Evolutionary conservation across 2,888 invertebrate genomes (phyloP), one percentile per base, ranked within the genome.

Genomic region (Meteorus cinctellus): DNA sequence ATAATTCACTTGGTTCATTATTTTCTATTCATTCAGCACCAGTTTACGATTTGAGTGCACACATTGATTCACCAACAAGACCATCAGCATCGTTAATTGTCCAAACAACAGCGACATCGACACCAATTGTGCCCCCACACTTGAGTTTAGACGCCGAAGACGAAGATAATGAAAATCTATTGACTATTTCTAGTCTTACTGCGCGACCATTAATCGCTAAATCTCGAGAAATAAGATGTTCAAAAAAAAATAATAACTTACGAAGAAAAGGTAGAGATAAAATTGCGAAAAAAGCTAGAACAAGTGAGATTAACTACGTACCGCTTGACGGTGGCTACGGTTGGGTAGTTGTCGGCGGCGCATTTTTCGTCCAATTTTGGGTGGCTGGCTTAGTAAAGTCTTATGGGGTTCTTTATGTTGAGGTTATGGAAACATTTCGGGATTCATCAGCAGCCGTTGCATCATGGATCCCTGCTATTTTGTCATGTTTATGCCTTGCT

Each of bases 311-410:
- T 2, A 86, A 83, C 8, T 84, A 84, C 45, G 81, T 91, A 75
- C 92, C 94, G 0, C 92, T 94, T 0, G 95, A 95, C 83, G 95
- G 95, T 1, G 95, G 95, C 0, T 95, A 95, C 87, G 95, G 95
- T 31, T 95, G 95, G 95, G 92, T 95, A 84, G 93, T 95, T 36
- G 94, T 95, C 1, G 92, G 93, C 80, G 95, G 95, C 0, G 95
- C 95, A 0, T 95, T 95, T 86, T 93, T 95, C 87, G 95, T 95
- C 45, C 95, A 95, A 87, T 94, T 95, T 89, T 94, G 95, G 93
- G 95, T 95, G 48, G 95, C 95, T 0, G 95, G 95, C 0, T 91
- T 95, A 76, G 94, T 95, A 84, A 95, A 95, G 87, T 95, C 95
- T 0, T 95, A 95, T 85, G 95, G 96, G 0, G 95, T 96, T 24